Evolutionary conservation across 1,140 invertebrate species (phyloP).

Genomic region (honey bee (Apis mellifera)): Amel_HAv3.1 CM009942.2:11492001-11492500

Average conservation of each 20-base stretch:
- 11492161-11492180: slow-evolving; percentile 36
- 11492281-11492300: neutral
- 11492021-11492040: slow-evolving; percentile 10
- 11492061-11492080: slow-evolving; percentile 35
- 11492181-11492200: slow-evolving; percentile 22
- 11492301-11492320: no score
- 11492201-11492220: neutral
- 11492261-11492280: neutral
- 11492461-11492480: neutral
- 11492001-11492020: slow-evolving; percentile 35
- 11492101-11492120: slow-evolving; percentile 42
- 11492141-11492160: neutral
- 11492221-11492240: neutral
- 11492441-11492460: slow-evolving; percentile 18
- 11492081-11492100: slow-evolving; percentile 30
- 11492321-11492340: no score
- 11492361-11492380: neutral
- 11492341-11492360: no score
- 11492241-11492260: neutral
- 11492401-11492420: no score
- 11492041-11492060: neutral
- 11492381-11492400: neutral
- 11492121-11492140: neutral
- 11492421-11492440: neutral
- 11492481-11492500: slow-evolving; percentile 6